phyloP scores from a whole-genome alignment of 2,888 invertebrate species.

The Sarcophaga variegata region DNA sequence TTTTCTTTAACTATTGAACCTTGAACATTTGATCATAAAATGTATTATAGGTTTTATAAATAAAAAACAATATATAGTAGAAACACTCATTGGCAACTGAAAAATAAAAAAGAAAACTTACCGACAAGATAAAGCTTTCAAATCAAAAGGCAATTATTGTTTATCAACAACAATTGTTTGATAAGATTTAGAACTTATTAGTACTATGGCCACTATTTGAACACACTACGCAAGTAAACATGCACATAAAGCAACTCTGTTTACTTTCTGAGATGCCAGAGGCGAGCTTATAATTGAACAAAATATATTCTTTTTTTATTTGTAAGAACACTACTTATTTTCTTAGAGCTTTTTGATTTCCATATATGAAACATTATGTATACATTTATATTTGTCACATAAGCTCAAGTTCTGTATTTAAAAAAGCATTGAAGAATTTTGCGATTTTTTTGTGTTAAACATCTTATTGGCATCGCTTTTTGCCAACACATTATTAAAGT shows the following conservation, averaged over 20 bases:
- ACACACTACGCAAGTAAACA: not conserved
- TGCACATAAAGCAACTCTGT: not conserved
- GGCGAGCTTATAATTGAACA: too few species aligned
- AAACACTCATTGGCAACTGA: constrained; percentile 3
- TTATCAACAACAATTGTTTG: constrained; percentile 32
- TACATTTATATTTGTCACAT: too few species aligned
- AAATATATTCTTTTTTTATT: too few species aligned
- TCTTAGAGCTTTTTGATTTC: too few species aligned
- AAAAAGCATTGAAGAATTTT: too few species aligned
- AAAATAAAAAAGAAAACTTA: constrained; percentile 29
- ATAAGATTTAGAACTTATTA: constrained; percentile 18
- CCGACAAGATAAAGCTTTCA: constrained; percentile 30
- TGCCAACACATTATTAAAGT: not conserved
- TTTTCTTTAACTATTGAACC: constrained; percentile 22
- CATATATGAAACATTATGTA: too few species aligned
- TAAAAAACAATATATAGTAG: not conserved
- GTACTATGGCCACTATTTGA: not conserved
- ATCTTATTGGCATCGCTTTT: too few species aligned
- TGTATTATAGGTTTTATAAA: constrained; percentile 11
- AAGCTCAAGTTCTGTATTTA: too few species aligned
- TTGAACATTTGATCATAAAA: constrained; percentile 48
- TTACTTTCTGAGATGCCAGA: too few species aligned
- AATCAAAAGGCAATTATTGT: constrained; percentile 26
- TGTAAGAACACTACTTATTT: too few species aligned
- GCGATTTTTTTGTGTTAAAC: too few species aligned